Evolutionary conservation across 2,113 vertebrate species (phyloP).

Genomic region (Mandrillus leucophaeus): DNA sequence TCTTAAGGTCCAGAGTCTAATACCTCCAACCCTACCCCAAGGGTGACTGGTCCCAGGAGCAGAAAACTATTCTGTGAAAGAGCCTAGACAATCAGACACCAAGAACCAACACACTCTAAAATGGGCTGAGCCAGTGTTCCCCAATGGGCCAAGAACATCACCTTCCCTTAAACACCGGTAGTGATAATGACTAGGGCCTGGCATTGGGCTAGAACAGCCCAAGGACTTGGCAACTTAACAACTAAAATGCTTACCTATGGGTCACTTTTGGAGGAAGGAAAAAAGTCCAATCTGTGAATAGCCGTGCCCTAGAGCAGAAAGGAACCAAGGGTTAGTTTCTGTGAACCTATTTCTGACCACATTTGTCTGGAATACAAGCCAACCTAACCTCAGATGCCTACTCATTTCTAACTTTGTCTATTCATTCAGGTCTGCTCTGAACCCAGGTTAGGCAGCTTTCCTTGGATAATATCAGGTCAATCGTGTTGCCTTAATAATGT

Average conservation of each 20-base stretch:
- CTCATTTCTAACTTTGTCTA: neutral
- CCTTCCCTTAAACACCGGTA: neutral
- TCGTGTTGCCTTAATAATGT: neutral
- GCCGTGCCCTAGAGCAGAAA: neutral
- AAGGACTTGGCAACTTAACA: neutral
- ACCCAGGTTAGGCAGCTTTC: neutral
- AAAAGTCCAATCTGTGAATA: conserved; percentile 1
- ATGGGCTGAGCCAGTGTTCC: neutral
- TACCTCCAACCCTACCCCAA: neutral
- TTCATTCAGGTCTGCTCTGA: conserved; percentile 6
- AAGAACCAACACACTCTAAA: neutral
- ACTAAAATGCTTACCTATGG: neutral
- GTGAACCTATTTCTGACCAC: neutral
- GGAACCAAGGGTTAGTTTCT: neutral
- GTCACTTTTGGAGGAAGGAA: neutral
- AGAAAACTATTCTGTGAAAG: neutral
- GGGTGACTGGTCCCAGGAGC: neutral
- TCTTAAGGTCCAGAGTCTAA: neutral
- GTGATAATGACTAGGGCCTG: neutral
- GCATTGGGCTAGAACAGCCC: neutral
- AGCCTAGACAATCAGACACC: neutral
- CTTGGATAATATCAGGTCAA: neutral
- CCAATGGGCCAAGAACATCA: neutral
- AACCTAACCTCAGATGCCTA: neutral
- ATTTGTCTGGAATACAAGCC: neutral